Conservation (phyloP, 2,888 invertebrate species). For the Mythimna ferrago region DNA sequence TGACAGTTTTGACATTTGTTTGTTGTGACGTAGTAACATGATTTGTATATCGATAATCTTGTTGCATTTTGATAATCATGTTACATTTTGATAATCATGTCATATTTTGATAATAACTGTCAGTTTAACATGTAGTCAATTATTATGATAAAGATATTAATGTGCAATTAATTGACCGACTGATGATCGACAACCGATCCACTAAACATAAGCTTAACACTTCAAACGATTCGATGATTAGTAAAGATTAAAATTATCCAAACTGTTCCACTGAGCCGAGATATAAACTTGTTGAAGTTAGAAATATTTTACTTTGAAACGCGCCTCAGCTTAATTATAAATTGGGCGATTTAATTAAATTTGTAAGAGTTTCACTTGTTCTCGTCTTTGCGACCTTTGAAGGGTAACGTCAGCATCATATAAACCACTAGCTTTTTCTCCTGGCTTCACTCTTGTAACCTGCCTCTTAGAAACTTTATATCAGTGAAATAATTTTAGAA, state of each 20-base stretch:
- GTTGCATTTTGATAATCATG: too few species aligned
- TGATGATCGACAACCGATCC: constrained; percentile 13
- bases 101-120: not conserved
- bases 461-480: too few species aligned
- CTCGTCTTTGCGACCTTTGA: constrained; percentile 32
- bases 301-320: constrained; percentile 58
- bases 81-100: not conserved
- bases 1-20: constrained; percentile 6
- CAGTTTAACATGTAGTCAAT: not conserved
- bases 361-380: constrained; percentile 46
- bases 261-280: constrained; percentile 45
- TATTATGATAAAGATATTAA: not conserved
- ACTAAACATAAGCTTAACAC: constrained; percentile 42
- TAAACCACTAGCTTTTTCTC: not conserved
- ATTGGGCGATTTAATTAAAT: constrained; percentile 57
- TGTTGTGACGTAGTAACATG: constrained; percentile 5
- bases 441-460: not conserved
- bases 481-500: not conserved
- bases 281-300: constrained; percentile 56
- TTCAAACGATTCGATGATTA: constrained; percentile 53
- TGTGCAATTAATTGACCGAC: not conserved
- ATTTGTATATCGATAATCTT: too few species aligned
- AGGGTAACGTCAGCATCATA: constrained; percentile 24
- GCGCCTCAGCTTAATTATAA: constrained; percentile 55
- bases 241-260: constrained; percentile 53